These are phyloP conservation scores for Eugnorisma glareosa DNA, from an alignment of 2,888 invertebrate species.

Conservation along the genomic window DNA sequence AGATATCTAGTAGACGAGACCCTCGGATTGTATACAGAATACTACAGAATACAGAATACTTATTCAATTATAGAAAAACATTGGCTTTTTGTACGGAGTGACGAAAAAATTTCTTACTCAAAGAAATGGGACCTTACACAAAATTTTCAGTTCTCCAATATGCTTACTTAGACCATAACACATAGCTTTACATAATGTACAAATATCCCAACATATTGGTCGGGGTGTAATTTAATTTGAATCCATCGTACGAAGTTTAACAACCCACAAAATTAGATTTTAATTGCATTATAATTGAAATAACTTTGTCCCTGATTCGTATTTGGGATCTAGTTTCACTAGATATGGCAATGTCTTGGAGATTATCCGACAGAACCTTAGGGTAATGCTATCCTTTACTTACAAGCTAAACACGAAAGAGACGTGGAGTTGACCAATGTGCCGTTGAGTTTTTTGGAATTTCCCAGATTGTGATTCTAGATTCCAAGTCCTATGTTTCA, in stretches of 20 bases:
- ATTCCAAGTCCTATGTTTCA: neutral
- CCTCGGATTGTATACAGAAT: neutral
- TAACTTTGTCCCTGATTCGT: slow-evolving; percentile 72
- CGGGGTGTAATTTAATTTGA: slow-evolving; percentile 73
- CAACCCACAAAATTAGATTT: slow-evolving; percentile 75
- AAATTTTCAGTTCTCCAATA: neutral
- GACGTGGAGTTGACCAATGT: neutral
- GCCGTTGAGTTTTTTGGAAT: too few relatives aligned
- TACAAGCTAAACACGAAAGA: neutral
- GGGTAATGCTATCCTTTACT: neutral
- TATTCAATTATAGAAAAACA: too few relatives aligned
- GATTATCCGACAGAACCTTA: neutral
- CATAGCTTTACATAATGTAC: slow-evolving; percentile 25
- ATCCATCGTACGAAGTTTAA: slow-evolving; percentile 69
- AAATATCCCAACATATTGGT: slow-evolving; percentile 49
- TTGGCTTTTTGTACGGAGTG: neutral
- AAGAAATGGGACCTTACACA: neutral
- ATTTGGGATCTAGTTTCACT: slow-evolving; percentile 52
- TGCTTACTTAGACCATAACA: slow-evolving; percentile 1
- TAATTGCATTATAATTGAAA: slow-evolving; percentile 79
- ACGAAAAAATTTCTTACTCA: too few relatives aligned
- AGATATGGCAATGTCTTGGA: slow-evolving; percentile 41
- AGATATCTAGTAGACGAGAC: accelerated
- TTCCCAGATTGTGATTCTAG: neutral
- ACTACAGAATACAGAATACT: too few relatives aligned